A percentile compares a stretch with the other conserved stretches of the same genome.
phyloP scores from a whole-genome alignment of 2,113 vertebrate species.

The Camelus bactrianus region DNA sequence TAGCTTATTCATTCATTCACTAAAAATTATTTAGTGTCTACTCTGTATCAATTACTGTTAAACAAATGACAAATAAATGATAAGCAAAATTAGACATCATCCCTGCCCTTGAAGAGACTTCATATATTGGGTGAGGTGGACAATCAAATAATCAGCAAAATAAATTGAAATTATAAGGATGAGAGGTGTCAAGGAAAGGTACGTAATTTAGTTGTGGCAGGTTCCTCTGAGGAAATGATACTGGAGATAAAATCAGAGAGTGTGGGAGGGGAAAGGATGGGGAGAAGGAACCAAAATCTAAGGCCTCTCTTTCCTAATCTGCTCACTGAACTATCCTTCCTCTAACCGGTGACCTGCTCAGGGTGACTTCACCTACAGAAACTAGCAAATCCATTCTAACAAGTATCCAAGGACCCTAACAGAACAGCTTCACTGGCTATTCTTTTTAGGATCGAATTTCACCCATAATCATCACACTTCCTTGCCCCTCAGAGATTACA shows the following conservation, averaged over 20 bases:
- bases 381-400: background rate
- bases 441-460: background rate
- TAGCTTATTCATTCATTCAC: background rate
- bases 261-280: background rate
- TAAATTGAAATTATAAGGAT: background rate
- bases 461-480: slow-evolving; percentile 18
- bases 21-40: background rate
- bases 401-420: background rate
- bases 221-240: background rate
- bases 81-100: background rate
- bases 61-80: background rate
- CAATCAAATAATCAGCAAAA: background rate
- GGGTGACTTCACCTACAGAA: background rate
- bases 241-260: background rate
- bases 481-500: background rate
- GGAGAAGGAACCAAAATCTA: background rate
- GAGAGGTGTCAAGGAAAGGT: background rate
- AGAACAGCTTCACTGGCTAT: background rate
- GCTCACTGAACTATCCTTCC: background rate
- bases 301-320: background rate
- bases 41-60: background rate
- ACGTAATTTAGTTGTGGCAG: background rate
- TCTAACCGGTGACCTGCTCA: background rate
- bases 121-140: background rate
- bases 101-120: background rate